Conservation (phyloP, 2,888 invertebrate genomes). For the Schizotus pectinicornis region DNA sequence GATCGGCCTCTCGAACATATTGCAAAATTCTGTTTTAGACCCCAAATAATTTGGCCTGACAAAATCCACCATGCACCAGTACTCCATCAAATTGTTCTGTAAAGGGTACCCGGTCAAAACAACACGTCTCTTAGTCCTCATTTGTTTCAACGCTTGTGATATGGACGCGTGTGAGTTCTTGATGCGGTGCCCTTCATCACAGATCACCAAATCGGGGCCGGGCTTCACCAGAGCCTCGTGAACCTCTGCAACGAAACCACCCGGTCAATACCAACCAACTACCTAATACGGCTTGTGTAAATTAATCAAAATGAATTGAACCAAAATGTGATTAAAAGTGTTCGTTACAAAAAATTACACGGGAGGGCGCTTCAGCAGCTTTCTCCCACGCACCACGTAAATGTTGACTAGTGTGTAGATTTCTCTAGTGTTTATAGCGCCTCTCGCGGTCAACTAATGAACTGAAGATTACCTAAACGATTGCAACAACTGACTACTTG, state of each 20-base stretch:
- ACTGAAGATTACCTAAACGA: too few relatives aligned
- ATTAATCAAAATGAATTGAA: too few relatives aligned
- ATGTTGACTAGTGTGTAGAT: not conserved
- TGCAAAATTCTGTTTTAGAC: conserved; percentile 94
- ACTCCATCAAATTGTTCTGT: conserved; percentile 95
- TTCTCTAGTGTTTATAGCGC: not conserved
- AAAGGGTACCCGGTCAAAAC: conserved; percentile 98
- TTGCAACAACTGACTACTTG: not conserved
- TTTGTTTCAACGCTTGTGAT: conserved; percentile 92
- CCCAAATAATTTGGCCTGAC: conserved; percentile 97
- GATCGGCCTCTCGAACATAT: conserved; percentile 98
- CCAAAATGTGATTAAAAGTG: too few relatives aligned
- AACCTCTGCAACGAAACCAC: conserved; percentile 67
- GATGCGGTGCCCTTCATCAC: conserved; percentile 97
- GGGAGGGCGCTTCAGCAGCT: too few relatives aligned
- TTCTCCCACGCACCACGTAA: too few relatives aligned
- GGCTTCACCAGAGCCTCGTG: conserved; percentile 85
- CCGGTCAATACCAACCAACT: too few relatives aligned
- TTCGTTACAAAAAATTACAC: too few relatives aligned
- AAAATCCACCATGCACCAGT: conserved; percentile 99
- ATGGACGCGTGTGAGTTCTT: conserved; percentile 98
- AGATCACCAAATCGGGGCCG: conserved; percentile 93
- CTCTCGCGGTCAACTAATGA: too few relatives aligned
- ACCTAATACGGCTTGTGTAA: too few relatives aligned
- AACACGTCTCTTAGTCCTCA: conserved; percentile 90